These are phyloP conservation scores for Oenanthe melanoleuca DNA, from an alignment of 2,113 vertebrate species.

Conservation along the genomic window DNA sequence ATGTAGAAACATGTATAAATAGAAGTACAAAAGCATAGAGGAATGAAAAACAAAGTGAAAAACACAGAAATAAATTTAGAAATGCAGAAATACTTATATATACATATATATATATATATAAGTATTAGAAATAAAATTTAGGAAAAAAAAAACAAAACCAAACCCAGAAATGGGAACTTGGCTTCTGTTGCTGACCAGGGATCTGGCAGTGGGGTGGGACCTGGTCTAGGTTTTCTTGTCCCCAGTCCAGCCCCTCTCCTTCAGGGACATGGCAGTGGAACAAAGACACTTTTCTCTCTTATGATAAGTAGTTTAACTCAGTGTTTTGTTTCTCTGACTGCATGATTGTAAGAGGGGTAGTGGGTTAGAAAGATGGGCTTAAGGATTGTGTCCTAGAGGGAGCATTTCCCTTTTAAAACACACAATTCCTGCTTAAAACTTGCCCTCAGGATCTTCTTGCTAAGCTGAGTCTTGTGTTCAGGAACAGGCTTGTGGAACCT, in stretches of 20 bases:
- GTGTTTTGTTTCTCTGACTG: neutral
- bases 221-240: neutral
- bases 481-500: neutral
- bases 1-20: too few relatives aligned
- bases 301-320: neutral
- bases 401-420: neutral
- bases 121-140: neutral
- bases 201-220: neutral
- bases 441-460: neutral
- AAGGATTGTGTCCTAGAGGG: neutral
- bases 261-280: neutral
- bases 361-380: neutral
- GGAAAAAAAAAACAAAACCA: fast-evolving
- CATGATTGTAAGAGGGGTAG: neutral
- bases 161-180: fast-evolving
- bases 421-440: neutral
- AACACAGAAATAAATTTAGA: neutral
- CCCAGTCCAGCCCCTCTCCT: neutral
- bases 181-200: neutral
- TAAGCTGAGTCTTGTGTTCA: neutral
- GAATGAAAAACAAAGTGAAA: fast-evolving
- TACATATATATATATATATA: too few relatives aligned
- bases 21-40: neutral
- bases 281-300: neutral
- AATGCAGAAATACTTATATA: too few relatives aligned